These are phyloP conservation scores for Callospermophilus lateralis DNA, from an alignment of 2,113 vertebrate species.

Conservation along the genomic window DNA sequence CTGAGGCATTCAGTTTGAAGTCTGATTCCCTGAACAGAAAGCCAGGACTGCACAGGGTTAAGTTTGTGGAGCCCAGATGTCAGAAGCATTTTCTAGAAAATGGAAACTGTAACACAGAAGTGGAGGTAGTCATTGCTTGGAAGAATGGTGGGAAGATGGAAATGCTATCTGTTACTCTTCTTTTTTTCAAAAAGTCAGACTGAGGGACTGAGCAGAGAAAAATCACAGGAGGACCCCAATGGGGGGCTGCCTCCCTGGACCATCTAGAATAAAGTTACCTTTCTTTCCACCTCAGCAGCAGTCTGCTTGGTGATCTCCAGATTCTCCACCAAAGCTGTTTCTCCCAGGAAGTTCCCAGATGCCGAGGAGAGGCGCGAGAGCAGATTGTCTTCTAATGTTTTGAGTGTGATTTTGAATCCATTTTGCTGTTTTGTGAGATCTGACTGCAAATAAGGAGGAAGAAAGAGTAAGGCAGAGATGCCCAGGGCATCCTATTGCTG, in stretches of 20 bases:
- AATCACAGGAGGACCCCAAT: neutral
- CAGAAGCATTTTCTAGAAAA: neutral
- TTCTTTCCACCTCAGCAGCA: constrained; percentile 94
- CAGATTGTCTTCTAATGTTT: constrained; percentile 95
- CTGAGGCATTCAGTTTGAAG: neutral
- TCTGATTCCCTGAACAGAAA: neutral
- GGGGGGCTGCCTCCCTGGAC: neutral
- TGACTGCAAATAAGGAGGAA: constrained; percentile 88
- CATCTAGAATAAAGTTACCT: constrained; percentile 86
- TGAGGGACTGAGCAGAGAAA: neutral
- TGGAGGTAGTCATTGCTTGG: neutral
- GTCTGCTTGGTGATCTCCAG: constrained; percentile 96
- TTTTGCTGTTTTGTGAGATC: constrained; percentile 97
- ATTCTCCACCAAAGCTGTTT: constrained; percentile 95
- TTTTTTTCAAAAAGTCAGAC: neutral
- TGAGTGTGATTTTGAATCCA: constrained; percentile 98
- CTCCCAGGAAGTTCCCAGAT: constrained; percentile 96
- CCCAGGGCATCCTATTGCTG: neutral
- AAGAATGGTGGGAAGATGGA: neutral
- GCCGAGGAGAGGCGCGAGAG: constrained; percentile 95
- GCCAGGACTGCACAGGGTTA: neutral
- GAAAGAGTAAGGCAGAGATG: neutral
- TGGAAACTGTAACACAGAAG: neutral
- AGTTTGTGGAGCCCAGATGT: neutral
- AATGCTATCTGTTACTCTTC: neutral